Evolutionary conservation across 2,797 vertebrate species (phyloP).

Genomic region (Falco biarmicus): DNA sequence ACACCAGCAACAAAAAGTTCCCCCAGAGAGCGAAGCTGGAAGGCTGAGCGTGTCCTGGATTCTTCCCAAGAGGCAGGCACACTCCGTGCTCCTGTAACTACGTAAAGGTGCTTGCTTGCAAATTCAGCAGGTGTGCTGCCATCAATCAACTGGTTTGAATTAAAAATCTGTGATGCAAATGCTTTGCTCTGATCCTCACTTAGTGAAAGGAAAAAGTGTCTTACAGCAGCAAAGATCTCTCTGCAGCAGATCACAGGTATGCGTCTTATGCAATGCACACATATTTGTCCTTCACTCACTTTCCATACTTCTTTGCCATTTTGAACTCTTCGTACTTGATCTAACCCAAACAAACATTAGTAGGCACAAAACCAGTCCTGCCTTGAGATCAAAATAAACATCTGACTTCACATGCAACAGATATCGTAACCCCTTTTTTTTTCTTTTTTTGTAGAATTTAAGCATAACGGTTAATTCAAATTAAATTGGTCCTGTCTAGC

Average conservation of each 20-base stretch:
- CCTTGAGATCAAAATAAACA: neutral
- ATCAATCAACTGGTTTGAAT: conserved; percentile 13
- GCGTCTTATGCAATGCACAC: neutral
- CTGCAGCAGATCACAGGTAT: neutral
- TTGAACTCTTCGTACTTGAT: neutral
- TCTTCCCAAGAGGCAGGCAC: neutral
- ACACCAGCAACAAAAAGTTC: neutral
- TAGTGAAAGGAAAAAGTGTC: neutral
- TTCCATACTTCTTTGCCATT: neutral
- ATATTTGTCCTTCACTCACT: neutral
- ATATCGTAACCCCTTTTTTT: neutral
- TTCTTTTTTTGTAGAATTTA: neutral
- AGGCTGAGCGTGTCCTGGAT: neutral
- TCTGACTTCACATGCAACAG: neutral
- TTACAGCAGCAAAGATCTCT: neutral
- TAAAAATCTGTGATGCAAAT: neutral
- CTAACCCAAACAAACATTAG: neutral
- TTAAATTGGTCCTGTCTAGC: neutral
- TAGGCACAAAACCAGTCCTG: neutral
- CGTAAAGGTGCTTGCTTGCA: neutral
- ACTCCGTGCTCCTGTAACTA: neutral
- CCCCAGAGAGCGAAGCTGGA: neutral
- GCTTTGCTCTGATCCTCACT: neutral
- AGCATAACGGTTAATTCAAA: neutral
- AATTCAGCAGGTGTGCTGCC: neutral